Base-by-base conservation (phyloP, 2,797 vertebrate species). In the Xenops minutus region DNA sequence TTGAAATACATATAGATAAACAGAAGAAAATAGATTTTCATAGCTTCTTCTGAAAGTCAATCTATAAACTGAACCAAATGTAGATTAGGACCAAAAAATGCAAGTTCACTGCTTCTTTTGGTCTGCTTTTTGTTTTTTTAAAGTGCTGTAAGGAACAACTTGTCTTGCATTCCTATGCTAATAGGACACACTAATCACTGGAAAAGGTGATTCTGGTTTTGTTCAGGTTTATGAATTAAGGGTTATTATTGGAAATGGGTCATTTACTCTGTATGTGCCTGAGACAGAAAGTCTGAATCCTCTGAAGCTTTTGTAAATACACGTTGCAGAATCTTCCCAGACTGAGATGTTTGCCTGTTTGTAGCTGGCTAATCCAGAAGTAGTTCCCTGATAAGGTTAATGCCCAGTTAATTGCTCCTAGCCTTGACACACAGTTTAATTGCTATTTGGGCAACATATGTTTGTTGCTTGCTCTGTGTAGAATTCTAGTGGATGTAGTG, bases 331-430 rank as follows among this genome's bases (percentile, higher is more conserved):
- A 93, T 96, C 92, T 95, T 92, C 86, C 80, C 82, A 85, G 86
- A 54, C 93, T 91, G 92, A 86, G 87, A 87, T 96, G 67, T 94
- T 97, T 98, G 94, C 95, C 64, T 95, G 75, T 97, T 97, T 97
- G 89, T 83, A 81, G 91, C 85, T 93, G 92, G 90, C 91, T 95
- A 86, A 92, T 97, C 95, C 95, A 96, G 85, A 97, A 97, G 95
- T 93, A 83, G 68, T 96, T 97, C 86, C 78, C 92, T 96, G 97
- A 95, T 97, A 97, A 97, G 95, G 97, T 97, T 97, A 98, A 97
- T 97, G 96, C 97, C 96, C 90, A 94, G 97, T 97, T 98, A 98
- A 98, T 98, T 98, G 97, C 94, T 97, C 92, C 88, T 93, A 92
- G 90, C 88, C 92, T 97, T 97, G 92, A 97, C 95, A 94, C 94